phyloP scores from a whole-genome alignment of 2,888 invertebrate genomes.

The Ophraella communa region DNA sequence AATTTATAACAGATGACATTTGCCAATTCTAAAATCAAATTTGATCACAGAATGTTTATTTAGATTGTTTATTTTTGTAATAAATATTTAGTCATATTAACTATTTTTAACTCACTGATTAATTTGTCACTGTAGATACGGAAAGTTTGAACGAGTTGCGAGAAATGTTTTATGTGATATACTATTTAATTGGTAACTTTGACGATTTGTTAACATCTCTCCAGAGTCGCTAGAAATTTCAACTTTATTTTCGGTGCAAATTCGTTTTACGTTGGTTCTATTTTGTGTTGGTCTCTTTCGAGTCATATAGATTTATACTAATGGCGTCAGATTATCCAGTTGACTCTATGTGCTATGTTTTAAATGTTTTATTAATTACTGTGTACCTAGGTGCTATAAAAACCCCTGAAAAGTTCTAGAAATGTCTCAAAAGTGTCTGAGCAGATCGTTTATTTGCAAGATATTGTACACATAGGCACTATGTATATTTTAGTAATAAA shows the following conservation, averaged over 20 bases:
- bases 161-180: not conserved
- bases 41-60: too few species aligned
- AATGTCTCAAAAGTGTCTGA: too few species aligned
- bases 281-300: not conserved
- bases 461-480: too few species aligned
- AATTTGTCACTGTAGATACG: not conserved
- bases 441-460: too few species aligned
- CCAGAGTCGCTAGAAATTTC: conserved; percentile 5
- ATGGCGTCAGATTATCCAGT: not conserved
- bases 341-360: too few species aligned
- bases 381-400: not conserved
- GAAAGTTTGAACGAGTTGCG: not conserved
- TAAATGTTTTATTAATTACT: too few species aligned
- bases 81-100: too few species aligned
- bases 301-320: not conserved
- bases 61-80: too few species aligned
- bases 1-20: too few species aligned
- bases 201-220: not conserved
- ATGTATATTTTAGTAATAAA: too few species aligned
- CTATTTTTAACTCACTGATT: not conserved
- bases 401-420: too few species aligned
- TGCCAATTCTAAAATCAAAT: too few species aligned
- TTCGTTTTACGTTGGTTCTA: not conserved
- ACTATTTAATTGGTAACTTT: not conserved
- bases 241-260: conserved; percentile 1